Evolutionary conservation across 2,113 vertebrate species (phyloP).

Genomic region (Crotalus horridus): DNA sequence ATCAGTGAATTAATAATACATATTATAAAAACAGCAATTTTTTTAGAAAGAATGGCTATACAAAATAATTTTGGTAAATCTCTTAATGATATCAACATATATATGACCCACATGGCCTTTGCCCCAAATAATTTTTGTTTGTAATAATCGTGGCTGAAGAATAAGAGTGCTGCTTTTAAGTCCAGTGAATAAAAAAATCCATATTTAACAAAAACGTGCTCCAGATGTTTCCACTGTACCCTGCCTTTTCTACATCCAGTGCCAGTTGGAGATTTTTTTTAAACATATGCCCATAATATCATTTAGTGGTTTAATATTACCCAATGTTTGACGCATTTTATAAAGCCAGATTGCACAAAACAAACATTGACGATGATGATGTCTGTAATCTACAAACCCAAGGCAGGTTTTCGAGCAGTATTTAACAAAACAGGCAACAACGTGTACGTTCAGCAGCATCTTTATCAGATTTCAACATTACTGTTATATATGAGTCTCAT

Average conservation of each 20-base stretch:
- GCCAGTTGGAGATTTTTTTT: not conserved
- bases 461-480: not conserved
- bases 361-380: not conserved
- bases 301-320: not conserved
- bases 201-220: not conserved
- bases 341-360: not conserved
- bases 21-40: not conserved
- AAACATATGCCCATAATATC: not conserved
- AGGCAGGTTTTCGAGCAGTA: not conserved
- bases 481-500: not conserved
- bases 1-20: not conserved
- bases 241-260: not conserved
- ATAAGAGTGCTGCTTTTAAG: not conserved
- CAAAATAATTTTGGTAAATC: not conserved
- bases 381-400: not conserved
- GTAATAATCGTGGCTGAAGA: not conserved
- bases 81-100: not conserved
- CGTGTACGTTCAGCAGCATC: not conserved
- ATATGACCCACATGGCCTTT: not conserved
- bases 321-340: not conserved
- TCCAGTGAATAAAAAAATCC: not conserved
- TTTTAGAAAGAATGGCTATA: not conserved
- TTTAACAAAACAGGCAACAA: not conserved
- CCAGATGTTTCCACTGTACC: not conserved
- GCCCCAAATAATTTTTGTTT: not conserved